Base-by-base conservation (phyloP, 2,797 vertebrate species). In the Telmatherina bonti region DNA sequence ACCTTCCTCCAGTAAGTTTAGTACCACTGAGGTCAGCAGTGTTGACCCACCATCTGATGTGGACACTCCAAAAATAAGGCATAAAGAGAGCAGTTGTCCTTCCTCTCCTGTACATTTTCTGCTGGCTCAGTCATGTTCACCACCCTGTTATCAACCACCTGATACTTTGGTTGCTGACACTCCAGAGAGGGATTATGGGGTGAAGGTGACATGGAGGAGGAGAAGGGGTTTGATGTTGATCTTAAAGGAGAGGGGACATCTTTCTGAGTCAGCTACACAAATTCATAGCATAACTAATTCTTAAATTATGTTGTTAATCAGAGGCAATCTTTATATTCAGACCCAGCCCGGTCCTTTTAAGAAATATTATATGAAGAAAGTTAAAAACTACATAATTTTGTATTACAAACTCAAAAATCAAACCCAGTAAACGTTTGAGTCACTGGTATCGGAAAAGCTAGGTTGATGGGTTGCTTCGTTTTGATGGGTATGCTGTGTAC, bases 191-290 rank as follows among this genome's bases (percentile, higher is more conserved):
- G 93, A 96, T 78, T 98, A 98, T 7, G 96, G 96, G 2, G 0
- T 98, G 3, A 97, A 93, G 72, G 95, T 96, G 60, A 97, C 96
- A 0, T 98, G 97, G 97, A 94, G 96, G 55, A 94, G 85, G 54
- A 93, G 96, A 62, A 93, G 76, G 70, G 82, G 64, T 0, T 38
- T 97, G 1, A 94, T 96, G 93, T 64, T 74, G 22, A 78, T 93
- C 72, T 89, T 98, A 53, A 93, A 69, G 74, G 86, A 95, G 52
- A 90, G 64, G 6, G 96, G 95, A 2, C 85, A 91, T 70, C 91
- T 99, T 68, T 92, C 91, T 7, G 68, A 85, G 36, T 91, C 85
- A 0, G 93, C 96, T n/a, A 49, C 84, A 10, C 45, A 91, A 38
- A 94, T 96, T 88, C 84, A 84, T 20, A 85, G 70, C 55, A n/a